A percentile compares a stretch with the other conserved stretches of the same genome.
phyloP scores from a whole-genome alignment of 2,113 vertebrate genomes.

The Excalfactoria chinensis region DNA sequence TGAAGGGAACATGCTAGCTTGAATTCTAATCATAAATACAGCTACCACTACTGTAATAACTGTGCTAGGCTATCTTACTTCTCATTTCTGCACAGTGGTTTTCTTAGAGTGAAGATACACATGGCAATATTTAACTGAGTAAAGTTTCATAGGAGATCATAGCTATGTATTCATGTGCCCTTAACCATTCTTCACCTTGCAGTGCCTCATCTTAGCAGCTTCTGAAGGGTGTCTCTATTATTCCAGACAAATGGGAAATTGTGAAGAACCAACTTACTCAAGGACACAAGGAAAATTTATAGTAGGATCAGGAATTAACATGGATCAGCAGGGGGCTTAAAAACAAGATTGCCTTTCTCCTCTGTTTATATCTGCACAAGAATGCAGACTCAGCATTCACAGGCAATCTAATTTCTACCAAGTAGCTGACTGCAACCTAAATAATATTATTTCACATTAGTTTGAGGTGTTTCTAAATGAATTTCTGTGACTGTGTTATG shows the following conservation, averaged over 20 bases:
- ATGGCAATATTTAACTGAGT: not conserved
- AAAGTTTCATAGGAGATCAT: not conserved
- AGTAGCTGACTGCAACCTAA: not conserved
- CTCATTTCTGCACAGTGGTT: not conserved
- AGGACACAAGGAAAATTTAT: not conserved
- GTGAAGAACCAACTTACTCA: not conserved
- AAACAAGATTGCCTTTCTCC: conserved; percentile 36
- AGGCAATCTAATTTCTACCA: not conserved
- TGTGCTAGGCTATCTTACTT: not conserved
- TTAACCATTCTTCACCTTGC: not conserved
- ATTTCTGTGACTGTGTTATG: not conserved
- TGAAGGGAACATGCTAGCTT: not conserved
- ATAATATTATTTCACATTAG: not conserved
- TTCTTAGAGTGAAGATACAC: not conserved
- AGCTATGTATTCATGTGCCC: not conserved
- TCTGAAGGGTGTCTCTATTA: not conserved
- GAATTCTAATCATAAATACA: not conserved
- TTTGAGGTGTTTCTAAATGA: not conserved
- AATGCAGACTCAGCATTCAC: conserved; percentile 5
- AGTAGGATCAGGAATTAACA: conserved; percentile 32
- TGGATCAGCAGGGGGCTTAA: conserved; percentile 29
- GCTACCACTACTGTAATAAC: not conserved
- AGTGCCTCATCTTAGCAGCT: not conserved
- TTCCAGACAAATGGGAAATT: not conserved
- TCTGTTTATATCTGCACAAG: conserved; percentile 33